These are phyloP conservation scores for Rhorus exstirpatorius DNA, from an alignment of 2,888 invertebrate genomes.

Conservation along the genomic window DNA sequence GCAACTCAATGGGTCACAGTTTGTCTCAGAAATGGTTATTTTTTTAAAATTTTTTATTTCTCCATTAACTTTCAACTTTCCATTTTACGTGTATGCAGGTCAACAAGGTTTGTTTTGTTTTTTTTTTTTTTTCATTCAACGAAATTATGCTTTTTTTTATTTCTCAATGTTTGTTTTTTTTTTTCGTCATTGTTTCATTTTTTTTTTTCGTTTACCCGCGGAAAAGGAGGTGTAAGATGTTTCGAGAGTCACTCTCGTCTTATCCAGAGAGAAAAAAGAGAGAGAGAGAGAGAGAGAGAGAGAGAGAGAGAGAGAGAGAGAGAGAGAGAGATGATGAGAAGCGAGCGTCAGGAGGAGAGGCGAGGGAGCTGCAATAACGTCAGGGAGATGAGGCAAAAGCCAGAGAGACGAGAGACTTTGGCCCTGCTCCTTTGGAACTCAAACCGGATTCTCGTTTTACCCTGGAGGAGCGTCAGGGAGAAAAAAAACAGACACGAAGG, in stretches of 20 bases:
- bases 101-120: not conserved
- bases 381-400: slow-evolving; percentile 59
- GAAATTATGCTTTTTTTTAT: slow-evolving; percentile 2
- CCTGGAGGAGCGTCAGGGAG: slow-evolving; percentile 32
- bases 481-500: slow-evolving; percentile 18
- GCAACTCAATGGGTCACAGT: slow-evolving; percentile 31
- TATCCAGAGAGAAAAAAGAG: slow-evolving; percentile 17
- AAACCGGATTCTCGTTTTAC: slow-evolving; percentile 65
- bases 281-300: not conserved
- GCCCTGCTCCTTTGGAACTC: slow-evolving; percentile 62
- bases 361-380: slow-evolving; percentile 38
- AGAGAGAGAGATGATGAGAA: slow-evolving; percentile 3
- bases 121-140: not conserved
- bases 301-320: not conserved
- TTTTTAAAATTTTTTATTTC: not conserved
- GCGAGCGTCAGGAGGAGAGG: slow-evolving; percentile 31
- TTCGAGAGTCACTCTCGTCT: slow-evolving; percentile 59
- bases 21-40: not conserved
- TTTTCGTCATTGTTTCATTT: not conserved
- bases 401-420: slow-evolving; percentile 55
- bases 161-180: slow-evolving; percentile 20
- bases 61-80: not conserved
- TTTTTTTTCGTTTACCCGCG: slow-evolving; percentile 44
- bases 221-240: slow-evolving; percentile 54
- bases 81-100: not conserved